A percentile compares a stretch with the other conserved stretches of the same genome.
These are phyloP conservation scores for Thecophora atra DNA, from an alignment of 2,888 invertebrate genomes.

Conservation along the genomic window DNA sequence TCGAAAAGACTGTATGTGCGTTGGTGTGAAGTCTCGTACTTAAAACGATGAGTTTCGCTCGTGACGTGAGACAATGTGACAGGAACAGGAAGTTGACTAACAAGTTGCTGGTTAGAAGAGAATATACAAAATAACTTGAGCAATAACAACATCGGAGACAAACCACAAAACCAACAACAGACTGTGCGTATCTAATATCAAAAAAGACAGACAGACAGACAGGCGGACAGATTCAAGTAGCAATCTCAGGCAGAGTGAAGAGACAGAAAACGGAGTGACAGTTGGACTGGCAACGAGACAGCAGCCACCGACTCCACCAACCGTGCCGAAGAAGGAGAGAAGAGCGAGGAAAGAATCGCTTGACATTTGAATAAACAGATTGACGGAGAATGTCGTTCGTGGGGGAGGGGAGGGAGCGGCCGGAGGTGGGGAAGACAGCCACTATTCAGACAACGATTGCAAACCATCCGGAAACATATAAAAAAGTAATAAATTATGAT, in stretches of 20 bases:
- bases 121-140: too few species aligned
- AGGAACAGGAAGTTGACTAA: constrained; percentile 31
- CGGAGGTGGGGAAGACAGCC: neutral
- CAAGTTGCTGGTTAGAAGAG: neutral
- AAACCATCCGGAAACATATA: constrained; percentile 29
- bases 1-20: neutral
- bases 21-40: constrained; percentile 1
- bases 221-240: neutral
- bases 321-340: neutral
- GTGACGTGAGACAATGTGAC: constrained; percentile 27
- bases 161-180: too few species aligned
- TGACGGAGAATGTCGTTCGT: too few species aligned
- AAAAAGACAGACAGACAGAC: neutral
- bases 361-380: too few species aligned
- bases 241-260: neutral
- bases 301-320: neutral
- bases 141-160: too few species aligned
- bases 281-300: neutral
- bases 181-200: too few species aligned
- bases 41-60: constrained; percentile 20
- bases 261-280: neutral
- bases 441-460: neutral
- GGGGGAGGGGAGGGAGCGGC: neutral
- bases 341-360: too few species aligned
- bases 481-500: constrained; percentile 25